Evolutionary conservation across 2,888 invertebrate species (phyloP), one percentile per base, ranked within the genome.

Genomic region (Fissipunctia ypsillon): DNA sequence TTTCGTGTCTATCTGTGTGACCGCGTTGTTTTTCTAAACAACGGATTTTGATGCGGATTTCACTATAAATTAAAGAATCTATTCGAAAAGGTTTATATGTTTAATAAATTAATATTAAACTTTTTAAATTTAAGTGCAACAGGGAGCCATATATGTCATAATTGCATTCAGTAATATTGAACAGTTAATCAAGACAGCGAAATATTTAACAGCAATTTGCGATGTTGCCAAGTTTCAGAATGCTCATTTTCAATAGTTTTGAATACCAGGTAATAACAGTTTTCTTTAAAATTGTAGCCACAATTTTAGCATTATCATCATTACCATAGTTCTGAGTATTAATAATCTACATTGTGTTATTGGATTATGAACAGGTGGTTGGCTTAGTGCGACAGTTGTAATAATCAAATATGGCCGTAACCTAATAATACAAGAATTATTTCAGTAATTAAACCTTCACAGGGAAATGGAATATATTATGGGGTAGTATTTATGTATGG

Each of bases 281-380:
- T 28, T 7, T 52, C 25, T 28, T 16, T 16, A 52, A 45, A 63
- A 43, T 45, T 0, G 22, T 7, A 1, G 2, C 28, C 22, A 16
- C 50, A n/a, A 25, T 50, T 14, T 22, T 7, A 22, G 16, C n/a
- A n/a, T 45, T 16, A n/a, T n/a, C 31, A 31, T 45, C n/a, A 28
- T 12, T 52, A 31, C 0, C 16, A 50, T 67, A 74, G 68, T 43
- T 65, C 71, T 22, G 38, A 16, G 14, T 76, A 25, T 75, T 43
- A 35, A 43, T 63, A 61, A 50, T 68, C 25, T 31, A 68, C 19
- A 31, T 52, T 45, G 35, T 61, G 43, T 63, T 64, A 63, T 38
- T 61, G 56, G 22, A 67, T 79, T 48, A 80, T 48, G 22, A 72
- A 63, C 80, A 78, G 73, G 61, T 79, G 71, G 65, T 66, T 22